These are phyloP conservation scores for Oligia strigilis DNA, from an alignment of 2,888 invertebrate genomes.

Conservation along the genomic window DNA sequence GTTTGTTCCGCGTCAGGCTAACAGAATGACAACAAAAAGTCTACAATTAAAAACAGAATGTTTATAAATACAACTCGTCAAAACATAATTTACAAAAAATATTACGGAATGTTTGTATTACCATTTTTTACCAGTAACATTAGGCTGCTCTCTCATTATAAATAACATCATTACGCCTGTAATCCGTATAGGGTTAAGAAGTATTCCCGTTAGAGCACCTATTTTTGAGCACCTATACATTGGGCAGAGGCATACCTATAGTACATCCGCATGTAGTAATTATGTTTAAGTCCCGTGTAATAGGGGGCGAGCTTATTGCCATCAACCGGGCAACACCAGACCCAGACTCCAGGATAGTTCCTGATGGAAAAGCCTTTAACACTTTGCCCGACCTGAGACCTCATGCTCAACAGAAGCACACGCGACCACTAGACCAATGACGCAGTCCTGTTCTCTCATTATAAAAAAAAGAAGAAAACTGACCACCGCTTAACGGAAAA, in stretches of 20 bases:
- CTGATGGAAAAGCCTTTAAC: too few relatives aligned
- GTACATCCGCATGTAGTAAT: too few relatives aligned
- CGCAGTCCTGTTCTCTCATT: neutral
- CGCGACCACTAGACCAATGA: neutral
- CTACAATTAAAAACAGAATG: conserved; percentile 43
- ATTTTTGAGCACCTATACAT: too few relatives aligned
- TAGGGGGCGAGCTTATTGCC: neutral
- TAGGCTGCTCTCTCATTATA: neutral
- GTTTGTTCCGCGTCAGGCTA: conserved; percentile 36
- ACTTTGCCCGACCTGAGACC: too few relatives aligned
- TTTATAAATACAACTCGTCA: conserved; percentile 31
- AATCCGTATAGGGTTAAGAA: too few relatives aligned
- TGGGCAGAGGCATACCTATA: too few relatives aligned
- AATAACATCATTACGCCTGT: neutral
- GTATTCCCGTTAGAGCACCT: too few relatives aligned
- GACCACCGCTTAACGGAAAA: neutral
- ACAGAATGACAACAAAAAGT: conserved; percentile 12
- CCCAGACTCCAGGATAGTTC: too few relatives aligned
- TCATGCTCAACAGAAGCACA: neutral
- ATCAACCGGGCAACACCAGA: too few relatives aligned
- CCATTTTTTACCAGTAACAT: neutral
- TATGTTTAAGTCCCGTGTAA: neutral
- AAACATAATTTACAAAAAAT: conserved; percentile 40
- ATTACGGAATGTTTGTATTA: conserved; percentile 21
- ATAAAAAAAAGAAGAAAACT: neutral